Conservation (phyloP, 92 coral and sea anemone genomes). For the Zoanthus gigantus region DNA sequence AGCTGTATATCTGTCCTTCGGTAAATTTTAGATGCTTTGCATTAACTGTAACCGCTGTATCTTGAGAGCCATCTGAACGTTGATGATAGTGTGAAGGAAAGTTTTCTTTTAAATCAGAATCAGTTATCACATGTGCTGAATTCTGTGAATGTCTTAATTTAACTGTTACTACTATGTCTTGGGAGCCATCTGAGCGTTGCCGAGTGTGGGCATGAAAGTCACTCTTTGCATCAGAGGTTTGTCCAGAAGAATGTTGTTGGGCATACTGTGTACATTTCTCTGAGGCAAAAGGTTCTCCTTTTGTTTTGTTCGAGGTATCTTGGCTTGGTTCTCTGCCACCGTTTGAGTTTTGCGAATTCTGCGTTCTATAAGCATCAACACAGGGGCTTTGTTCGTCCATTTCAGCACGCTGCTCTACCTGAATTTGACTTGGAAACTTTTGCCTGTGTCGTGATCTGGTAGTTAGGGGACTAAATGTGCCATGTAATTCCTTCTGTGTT, state of each 20-base stretch:
- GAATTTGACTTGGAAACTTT: neutral
- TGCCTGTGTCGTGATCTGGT: neutral
- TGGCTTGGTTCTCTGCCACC: constrained; percentile 9
- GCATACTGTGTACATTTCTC: neutral
- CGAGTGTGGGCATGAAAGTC: neutral
- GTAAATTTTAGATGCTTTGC: neutral
- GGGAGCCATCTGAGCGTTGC: neutral
- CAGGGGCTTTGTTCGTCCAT: constrained; percentile 7
- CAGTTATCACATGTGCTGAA: neutral
- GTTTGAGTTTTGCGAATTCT: constrained; percentile 11
- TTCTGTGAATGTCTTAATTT: neutral
- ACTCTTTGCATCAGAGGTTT: neutral
- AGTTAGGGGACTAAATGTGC: neutral
- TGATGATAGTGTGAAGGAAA: neutral
- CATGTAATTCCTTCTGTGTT: neutral
- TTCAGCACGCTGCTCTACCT: constrained; percentile 12
- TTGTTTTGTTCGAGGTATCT: neutral
- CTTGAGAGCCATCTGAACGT: constrained; percentile 2
- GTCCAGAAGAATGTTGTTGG: neutral
- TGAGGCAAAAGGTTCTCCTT: neutral
- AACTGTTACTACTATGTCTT: neutral
- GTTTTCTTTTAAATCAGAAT: neutral
- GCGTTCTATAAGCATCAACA: neutral
- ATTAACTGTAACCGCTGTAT: neutral
- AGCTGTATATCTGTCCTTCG: neutral